Conservation (phyloP, 2,888 invertebrate species). For the Ophion ventricosus region DNA sequence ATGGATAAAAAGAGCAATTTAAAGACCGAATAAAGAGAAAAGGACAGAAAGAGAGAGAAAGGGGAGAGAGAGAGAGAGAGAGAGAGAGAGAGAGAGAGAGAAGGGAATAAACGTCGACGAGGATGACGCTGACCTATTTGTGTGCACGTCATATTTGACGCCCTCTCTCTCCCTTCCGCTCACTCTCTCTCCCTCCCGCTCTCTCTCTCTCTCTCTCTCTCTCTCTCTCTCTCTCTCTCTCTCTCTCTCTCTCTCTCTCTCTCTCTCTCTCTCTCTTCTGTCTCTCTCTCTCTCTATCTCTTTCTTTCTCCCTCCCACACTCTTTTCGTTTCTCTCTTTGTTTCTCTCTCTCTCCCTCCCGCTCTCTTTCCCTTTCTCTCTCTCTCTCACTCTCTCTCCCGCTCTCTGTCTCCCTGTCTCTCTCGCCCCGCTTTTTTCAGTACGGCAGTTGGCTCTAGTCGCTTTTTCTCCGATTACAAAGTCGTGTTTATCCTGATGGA, state of each 20-base stretch:
- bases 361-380: neutral
- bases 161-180: slow-evolving; percentile 18
- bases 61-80: slow-evolving; percentile 27
- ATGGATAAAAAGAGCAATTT: slow-evolving; percentile 7
- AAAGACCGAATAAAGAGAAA: neutral
- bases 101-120: slow-evolving; percentile 49
- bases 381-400: slow-evolving; percentile 3
- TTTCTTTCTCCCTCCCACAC: no score
- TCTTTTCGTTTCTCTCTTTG: no score
- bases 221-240: no score
- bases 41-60: neutral
- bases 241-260: no score
- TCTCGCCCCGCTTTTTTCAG: neutral
- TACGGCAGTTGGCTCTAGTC: slow-evolving; percentile 47
- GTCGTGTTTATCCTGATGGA: slow-evolving; percentile 57
- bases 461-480: slow-evolving; percentile 37
- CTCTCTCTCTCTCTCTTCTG: no score
- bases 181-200: no score
- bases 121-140: slow-evolving; percentile 60
- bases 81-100: slow-evolving; percentile 20
- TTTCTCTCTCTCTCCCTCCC: no score
- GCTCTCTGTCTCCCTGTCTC: slow-evolving; percentile 6
- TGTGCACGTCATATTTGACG: slow-evolving; percentile 51
- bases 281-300: no score
- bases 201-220: no score